Base-by-base conservation (phyloP, 2,888 invertebrate species). In the Eugnorisma glareosa region DNA sequence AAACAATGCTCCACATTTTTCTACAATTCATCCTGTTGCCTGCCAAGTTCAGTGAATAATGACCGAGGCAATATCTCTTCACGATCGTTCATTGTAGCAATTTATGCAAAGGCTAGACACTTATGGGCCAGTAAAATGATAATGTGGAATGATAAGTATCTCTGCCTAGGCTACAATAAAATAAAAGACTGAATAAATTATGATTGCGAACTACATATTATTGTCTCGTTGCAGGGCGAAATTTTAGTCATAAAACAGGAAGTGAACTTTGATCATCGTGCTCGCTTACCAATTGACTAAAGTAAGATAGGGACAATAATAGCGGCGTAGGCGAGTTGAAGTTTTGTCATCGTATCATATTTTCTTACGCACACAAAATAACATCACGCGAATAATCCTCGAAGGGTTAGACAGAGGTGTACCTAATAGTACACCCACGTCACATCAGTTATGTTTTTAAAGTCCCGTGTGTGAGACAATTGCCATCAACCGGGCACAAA, bases 21-120 rank as follows among this genome's bases (percentile, higher is more conserved):
- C 81, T 82, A 74, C 81, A 48, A 81, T 37, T 74, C 85, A 84
- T 74, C 45, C 59, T 69, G 57, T 28, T 15, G 75, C 54, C 64
- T 84, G 81, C 81, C 82, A 85, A 82, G 61, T 82, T 43, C 63
- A 54, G 70, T 85, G 63, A 82, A 68, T 85, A 82, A 82, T 82
- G 85, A 75, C 67, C 28, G 1, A 51, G 54, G 76, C 82, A 75
- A 75, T 82, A 82, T 85, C 76, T 85, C 85, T 61, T 81, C 63
- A 61, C 24, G 54, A 82, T 82, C 70, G 82, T 75, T 85, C 76
- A 71, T 70, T 85, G 77, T 54, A 71, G 67, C 76, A 75, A 75
- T 85, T 71, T 82, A 67, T 85, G 85, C 82, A 75, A 68, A 76
- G 48, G 28, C 66, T 31, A 63, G 77, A 85, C 82, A 81, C 75